phyloP scores from a whole-genome alignment of 2,888 invertebrate species.

The Harpalus rubripes region DNA sequence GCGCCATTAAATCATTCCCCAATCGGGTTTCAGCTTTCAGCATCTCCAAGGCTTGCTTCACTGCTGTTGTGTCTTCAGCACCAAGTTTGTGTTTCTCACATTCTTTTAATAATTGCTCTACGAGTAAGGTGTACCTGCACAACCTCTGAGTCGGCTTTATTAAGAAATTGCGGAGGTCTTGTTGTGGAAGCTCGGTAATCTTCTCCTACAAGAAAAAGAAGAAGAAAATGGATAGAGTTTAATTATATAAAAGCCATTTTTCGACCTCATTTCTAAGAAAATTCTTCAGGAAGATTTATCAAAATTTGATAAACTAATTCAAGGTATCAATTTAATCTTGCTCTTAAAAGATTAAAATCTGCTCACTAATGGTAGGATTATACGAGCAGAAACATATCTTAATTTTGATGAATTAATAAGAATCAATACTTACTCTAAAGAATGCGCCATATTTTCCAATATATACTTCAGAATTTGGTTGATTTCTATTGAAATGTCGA shows the following conservation, averaged over 20 bases:
- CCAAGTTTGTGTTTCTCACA: constrained; percentile 53
- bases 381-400: no score
- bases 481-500: constrained; percentile 59
- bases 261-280: no score
- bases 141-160: constrained; percentile 62
- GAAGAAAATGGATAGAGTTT: no score
- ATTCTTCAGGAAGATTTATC: no score
- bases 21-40: constrained; percentile 73
- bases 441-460: constrained; percentile 59
- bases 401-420: no score
- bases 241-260: no score
- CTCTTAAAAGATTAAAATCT: no score
- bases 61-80: constrained; percentile 17
- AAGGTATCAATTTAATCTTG: no score
- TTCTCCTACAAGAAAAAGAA: constrained; percentile 55
- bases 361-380: no score
- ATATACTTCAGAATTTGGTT: constrained; percentile 51
- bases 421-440: constrained; percentile 62
- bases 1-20: constrained; percentile 75
- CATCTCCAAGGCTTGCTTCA: constrained; percentile 72
- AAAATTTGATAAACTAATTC: no score
- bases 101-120: constrained; percentile 59
- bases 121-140: constrained; percentile 46
- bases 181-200: neutral
- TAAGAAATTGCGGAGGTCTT: constrained; percentile 49